Evolutionary conservation across 2,888 invertebrate genomes (phyloP), one percentile per base, ranked within the genome.

Genomic region (Epiperipatus broadwayi): DNA sequence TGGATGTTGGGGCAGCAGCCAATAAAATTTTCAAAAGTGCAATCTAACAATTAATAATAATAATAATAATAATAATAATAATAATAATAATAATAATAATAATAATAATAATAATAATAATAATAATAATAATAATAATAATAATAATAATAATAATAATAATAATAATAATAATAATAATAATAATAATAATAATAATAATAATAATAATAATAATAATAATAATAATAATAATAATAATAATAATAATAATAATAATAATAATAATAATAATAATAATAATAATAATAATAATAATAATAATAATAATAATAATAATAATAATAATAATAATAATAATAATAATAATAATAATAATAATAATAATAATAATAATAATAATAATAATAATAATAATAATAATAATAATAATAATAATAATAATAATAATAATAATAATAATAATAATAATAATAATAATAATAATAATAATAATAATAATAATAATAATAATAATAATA

Each of bases 1-100:
- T 93, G n/a, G 87, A 87, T n/a, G 93, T 93, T 3, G 97, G 95
- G 22, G 93, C 89, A 39, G 95, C 93, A 21, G 95, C 95, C 40
- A 99, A 67, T 40, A 97, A 67, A 49, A 97, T 85, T 67, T 97
- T 99, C 36, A 99, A 64, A 39, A 99, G 59, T 16, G 91, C 87
- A 54, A 95, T 95, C 61, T 61, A 46, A 15, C 41, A 35, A 32
- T 31, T n/a, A 4, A 48, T 39, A 29, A 16, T 18, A 39, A 10
- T 12, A 7, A 5, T 20, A n/a, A 33, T 20, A 8, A 5, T 14
- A 8, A 8, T 5, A n/a, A 8, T 30, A 7, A n/a, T 5, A 8
- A 5, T 5, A 30, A n/a, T n/a, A n/a, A n/a, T n/a, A n/a, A n/a
- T n/a, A n/a, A n/a, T n/a, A n/a, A n/a, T n/a, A n/a, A 21, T 18